Evolutionary conservation across 2,888 invertebrate genomes (phyloP).

Genomic region (Linyphia triangularis): DNA sequence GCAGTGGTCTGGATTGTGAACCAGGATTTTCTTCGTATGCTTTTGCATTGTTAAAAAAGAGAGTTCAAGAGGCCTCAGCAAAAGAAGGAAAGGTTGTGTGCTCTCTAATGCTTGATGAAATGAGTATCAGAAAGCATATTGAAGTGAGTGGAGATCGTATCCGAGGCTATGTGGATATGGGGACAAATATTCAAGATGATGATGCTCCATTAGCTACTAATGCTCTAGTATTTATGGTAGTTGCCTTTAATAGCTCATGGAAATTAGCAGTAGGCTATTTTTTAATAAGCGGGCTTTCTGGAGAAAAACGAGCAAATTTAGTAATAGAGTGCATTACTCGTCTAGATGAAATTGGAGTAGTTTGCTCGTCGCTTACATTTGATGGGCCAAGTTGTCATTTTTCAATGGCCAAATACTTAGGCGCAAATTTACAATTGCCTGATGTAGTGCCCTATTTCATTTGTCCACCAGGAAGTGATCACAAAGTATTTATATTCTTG

Average conservation of each 20-base stretch:
- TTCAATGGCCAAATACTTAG: not conserved
- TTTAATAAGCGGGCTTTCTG: not conserved
- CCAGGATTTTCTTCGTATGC: not conserved
- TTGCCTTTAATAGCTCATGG: not conserved
- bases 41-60: not conserved
- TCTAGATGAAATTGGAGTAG: not conserved
- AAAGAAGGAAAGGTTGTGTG: not conserved
- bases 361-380: not conserved
- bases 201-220: not conserved
- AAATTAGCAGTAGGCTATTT: not conserved
- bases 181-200: not conserved
- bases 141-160: not conserved
- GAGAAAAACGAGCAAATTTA: not conserved
- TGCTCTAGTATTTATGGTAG: not conserved
- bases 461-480: not conserved
- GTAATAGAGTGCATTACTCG: not conserved
- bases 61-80: not conserved
- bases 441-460: not conserved
- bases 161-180: not conserved
- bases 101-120: not conserved
- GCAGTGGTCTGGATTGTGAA: not conserved
- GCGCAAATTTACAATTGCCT: not conserved
- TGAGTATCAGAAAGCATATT: not conserved
- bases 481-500: not conserved
- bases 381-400: not conserved